Percentiles rank a stretch among this genome's conserved stretches.
Conservation (phyloP, 2,113 vertebrate genomes). For the Puma concolor region DNA sequence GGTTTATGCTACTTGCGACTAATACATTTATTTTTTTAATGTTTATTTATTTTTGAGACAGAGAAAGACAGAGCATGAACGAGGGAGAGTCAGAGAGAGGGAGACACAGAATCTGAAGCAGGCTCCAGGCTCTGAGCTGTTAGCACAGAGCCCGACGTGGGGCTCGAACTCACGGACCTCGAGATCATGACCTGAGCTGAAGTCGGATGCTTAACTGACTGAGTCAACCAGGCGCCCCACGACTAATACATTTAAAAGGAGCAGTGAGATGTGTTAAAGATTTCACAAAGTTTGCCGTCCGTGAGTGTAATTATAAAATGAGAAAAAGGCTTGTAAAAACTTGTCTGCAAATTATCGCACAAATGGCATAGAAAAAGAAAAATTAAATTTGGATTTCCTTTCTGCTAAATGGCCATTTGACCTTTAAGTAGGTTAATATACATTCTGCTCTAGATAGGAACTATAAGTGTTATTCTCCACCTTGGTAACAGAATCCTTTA, state of each 20-base stretch:
- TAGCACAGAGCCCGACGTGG: no score
- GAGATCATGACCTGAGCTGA: no score
- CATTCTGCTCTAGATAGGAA: not conserved
- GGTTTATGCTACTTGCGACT: not conserved
- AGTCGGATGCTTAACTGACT: no score
- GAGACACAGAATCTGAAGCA: no score
- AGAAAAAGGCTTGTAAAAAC: not conserved
- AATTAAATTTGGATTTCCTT: not conserved
- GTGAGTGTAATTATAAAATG: not conserved
- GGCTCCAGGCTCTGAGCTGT: no score
- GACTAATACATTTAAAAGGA: not conserved
- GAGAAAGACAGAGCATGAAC: no score
- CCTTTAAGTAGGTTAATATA: not conserved
- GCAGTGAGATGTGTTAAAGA: not conserved
- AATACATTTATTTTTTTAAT: not conserved
- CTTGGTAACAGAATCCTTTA: not conserved
- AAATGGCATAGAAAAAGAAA: not conserved
- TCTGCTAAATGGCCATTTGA: not conserved
- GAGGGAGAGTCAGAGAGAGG: no score
- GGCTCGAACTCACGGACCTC: accelerated
- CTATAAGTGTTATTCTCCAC: not conserved
- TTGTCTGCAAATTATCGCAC: not conserved
- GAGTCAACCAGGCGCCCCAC: no score
- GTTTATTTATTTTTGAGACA: no score
- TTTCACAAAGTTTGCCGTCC: not conserved